Conservation (phyloP, 2,888 invertebrate species). For the Clusia tigrina region DNA sequence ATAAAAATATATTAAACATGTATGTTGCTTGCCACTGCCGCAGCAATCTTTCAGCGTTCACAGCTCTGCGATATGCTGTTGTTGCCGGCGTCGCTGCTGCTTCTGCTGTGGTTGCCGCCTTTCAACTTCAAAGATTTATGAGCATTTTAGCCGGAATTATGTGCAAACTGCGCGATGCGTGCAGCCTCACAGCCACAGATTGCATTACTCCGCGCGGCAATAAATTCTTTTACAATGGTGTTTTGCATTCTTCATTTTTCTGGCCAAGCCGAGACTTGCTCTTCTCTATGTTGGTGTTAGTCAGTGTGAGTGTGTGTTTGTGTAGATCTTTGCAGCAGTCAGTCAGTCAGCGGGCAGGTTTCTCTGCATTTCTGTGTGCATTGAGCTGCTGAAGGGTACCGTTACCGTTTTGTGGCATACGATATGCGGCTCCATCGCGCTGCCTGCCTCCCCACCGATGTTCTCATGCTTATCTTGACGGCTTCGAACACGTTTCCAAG, state of each 20-base stretch:
- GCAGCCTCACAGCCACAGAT: not conserved
- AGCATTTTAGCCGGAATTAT: not conserved
- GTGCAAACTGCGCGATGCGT: not conserved
- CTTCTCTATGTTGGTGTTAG: too few species aligned
- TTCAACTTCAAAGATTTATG: conserved; percentile 8
- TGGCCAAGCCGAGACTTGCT: too few species aligned
- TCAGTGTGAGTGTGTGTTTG: too few species aligned
- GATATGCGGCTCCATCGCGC: not conserved
- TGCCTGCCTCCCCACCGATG: not conserved
- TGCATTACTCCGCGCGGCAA: not conserved
- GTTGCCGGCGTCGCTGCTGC: not conserved
- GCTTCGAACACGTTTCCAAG: not conserved
- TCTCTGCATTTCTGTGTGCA: too few species aligned
- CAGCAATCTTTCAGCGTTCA: not conserved
- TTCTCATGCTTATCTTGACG: not conserved
- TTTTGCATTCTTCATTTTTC: not conserved
- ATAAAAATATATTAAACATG: conserved; percentile 7
- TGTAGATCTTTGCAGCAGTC: not conserved
- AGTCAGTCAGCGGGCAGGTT: not conserved
- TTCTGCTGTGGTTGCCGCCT: not conserved
- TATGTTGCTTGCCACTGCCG: not conserved
- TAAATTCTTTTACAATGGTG: not conserved
- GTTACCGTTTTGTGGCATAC: not conserved
- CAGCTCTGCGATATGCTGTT: not conserved
- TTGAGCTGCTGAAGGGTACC: conserved; percentile 2